Base-by-base conservation (phyloP, 1,140 invertebrate species). In the Elysia chlorotica region DNA sequence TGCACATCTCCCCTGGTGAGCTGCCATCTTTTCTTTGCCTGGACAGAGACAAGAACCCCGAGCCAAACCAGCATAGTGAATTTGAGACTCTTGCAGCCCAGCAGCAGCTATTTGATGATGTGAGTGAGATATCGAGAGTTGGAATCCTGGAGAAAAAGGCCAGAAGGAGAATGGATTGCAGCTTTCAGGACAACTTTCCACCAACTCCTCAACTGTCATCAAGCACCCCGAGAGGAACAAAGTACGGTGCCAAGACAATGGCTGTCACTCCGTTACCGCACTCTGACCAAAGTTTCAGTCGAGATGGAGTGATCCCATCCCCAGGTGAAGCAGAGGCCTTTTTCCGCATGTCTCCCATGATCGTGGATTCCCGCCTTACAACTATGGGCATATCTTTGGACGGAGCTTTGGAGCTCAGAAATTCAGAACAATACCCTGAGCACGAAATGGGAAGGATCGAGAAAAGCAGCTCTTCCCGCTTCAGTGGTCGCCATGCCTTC, bases 21-120 rank as follows among this genome's bases (percentile, higher is more conserved):
- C 93, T 2, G 93, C 94, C 78, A 94, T 94, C 85, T 86, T 94
- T 23, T 93, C 68, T 53, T 37, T 36, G 59, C 25, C 38, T 70
- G 21, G 41, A 70, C 19, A 21, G 6, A n/a, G 41, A n/a, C 41
- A 48, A 14, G 41, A 48, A 10, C 10, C n/a, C 41, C 10, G 41
- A 10, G n/a, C 41, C 41, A 48, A 10, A 73, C 48, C 65, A 3
- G 67, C 70, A 33, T 21, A 63, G 54, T 65, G 79, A 70, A 35
- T 78, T n/a, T n/a, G n/a, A n/a, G n/a, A n/a, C n/a, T n/a, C n/a
- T n/a, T n/a, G n/a, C n/a, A n/a, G n/a, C n/a, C n/a, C n/a, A n/a
- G n/a, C n/a, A n/a, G n/a, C n/a, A n/a, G n/a, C n/a, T n/a, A 65
- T 77, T 75, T 74, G 74, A 76, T 69, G 33, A 71, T 21, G 70